These are phyloP conservation scores for Actenoides hombroni DNA, from an alignment of 2,113 vertebrate species.

Conservation along the genomic window DNA sequence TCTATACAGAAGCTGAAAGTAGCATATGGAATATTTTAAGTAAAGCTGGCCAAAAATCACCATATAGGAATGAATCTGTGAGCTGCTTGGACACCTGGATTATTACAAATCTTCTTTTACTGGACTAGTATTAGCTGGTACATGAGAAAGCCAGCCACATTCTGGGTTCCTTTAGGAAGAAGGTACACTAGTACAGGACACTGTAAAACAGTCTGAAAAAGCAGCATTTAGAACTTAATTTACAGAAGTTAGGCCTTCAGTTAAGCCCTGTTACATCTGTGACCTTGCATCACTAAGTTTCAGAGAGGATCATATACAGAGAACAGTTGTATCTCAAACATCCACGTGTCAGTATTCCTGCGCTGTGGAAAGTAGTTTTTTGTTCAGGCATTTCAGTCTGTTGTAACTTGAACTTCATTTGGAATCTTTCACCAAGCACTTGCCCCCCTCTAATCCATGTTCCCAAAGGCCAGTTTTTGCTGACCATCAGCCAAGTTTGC, in stretches of 20 bases:
- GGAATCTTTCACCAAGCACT: neutral
- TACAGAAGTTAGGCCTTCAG: neutral
- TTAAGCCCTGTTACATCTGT: neutral
- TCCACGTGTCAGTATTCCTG: neutral
- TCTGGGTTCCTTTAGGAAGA: neutral
- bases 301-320: neutral
- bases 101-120: neutral
- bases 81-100: neutral
- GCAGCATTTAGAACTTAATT: neutral
- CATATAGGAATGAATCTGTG: neutral
- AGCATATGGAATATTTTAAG: neutral
- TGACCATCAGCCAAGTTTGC: neutral
- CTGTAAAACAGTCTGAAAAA: neutral
- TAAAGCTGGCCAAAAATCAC: neutral
- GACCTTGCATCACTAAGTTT: neutral
- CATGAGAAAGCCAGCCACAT: neutral
- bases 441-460: neutral
- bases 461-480: neutral
- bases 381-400: neutral
- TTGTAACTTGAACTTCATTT: neutral
- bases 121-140: neutral
- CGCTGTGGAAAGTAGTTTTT: neutral
- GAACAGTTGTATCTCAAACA: neutral
- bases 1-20: neutral
- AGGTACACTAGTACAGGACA: neutral